Evolutionary conservation across 2,113 vertebrate genomes (phyloP).

Genomic region (Hyperoodon ampullatus): DNA sequence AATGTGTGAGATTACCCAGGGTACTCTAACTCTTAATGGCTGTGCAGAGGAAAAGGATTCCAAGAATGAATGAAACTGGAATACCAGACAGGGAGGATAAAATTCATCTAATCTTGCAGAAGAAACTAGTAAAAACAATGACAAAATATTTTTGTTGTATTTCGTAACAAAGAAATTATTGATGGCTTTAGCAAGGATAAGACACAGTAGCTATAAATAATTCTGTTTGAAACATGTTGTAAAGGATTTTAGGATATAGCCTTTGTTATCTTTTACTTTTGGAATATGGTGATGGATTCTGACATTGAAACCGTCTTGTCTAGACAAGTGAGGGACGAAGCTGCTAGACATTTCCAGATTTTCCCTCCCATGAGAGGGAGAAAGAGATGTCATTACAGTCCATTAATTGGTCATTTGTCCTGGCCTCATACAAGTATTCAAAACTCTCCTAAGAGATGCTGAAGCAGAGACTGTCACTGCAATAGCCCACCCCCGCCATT

Average conservation of each 20-base stretch:
- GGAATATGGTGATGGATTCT: background rate
- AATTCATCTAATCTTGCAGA: background rate
- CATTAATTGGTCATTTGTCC: background rate
- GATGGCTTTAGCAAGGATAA: background rate
- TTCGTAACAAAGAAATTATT: background rate
- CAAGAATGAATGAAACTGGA: background rate
- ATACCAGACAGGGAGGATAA: background rate
- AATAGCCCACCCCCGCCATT: fast-evolving
- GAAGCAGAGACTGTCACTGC: background rate
- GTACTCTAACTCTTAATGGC: background rate
- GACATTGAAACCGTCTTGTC: background rate
- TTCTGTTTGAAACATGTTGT: background rate
- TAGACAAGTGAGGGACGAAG: background rate
- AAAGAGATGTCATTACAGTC: background rate
- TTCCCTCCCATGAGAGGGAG: background rate
- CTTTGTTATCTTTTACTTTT: background rate
- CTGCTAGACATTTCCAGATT: background rate
- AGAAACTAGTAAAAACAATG: background rate
- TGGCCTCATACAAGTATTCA: background rate
- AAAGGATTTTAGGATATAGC: background rate
- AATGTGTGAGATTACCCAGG: background rate
- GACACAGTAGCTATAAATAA: background rate
- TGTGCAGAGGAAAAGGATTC: background rate
- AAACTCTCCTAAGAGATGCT: background rate
- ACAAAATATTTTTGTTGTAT: background rate